A percentile compares a stretch with the other conserved stretches of the same genome.
These are phyloP conservation scores for Magallana ariakensis DNA, from an alignment of 1,140 invertebrate genomes.

Conservation along the genomic window DNA sequence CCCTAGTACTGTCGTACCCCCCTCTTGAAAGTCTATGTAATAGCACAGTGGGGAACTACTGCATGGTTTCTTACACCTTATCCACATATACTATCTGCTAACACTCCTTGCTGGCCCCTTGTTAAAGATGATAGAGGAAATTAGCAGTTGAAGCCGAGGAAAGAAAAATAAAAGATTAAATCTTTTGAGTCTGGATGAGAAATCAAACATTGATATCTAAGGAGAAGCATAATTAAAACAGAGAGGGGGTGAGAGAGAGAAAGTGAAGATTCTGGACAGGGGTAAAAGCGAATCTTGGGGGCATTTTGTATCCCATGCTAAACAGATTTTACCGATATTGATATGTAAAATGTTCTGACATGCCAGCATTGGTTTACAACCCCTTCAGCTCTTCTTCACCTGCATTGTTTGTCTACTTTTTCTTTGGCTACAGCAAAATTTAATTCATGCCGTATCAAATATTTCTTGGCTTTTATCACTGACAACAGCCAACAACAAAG, in stretches of 20 bases:
- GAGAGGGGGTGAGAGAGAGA: not conserved
- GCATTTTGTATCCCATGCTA: conserved; percentile 7
- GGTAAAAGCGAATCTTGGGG: not conserved
- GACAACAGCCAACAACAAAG: not conserved
- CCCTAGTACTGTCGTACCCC: conserved; percentile 19
- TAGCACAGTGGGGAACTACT: conserved; percentile 9
- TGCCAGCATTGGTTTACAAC: conserved; percentile 28
- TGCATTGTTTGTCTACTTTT: conserved; percentile 16
- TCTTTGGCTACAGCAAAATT: conserved; percentile 31
- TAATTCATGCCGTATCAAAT: conserved; percentile 31
- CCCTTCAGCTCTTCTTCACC: conserved; percentile 29
- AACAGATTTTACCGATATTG: conserved; percentile 27
- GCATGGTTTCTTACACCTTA: not conserved
- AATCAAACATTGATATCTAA: conserved; percentile 34
- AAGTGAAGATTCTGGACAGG: conserved; percentile 30
- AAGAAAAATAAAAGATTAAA: conserved; percentile 37
- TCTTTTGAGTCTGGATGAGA: conserved; percentile 34
- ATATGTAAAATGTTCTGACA: conserved; percentile 37
- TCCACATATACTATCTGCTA: conserved; percentile 3
- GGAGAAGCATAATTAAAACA: conserved; percentile 30
- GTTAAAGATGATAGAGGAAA: conserved; percentile 23
- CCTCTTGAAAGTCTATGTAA: conserved; percentile 15
- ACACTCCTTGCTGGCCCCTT: conserved; percentile 8
- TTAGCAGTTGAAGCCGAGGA: conserved; percentile 33
- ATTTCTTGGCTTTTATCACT: conserved; percentile 35